Base-by-base conservation (phyloP, 1,140 invertebrate genomes). In the Gryon sp. region DNA sequence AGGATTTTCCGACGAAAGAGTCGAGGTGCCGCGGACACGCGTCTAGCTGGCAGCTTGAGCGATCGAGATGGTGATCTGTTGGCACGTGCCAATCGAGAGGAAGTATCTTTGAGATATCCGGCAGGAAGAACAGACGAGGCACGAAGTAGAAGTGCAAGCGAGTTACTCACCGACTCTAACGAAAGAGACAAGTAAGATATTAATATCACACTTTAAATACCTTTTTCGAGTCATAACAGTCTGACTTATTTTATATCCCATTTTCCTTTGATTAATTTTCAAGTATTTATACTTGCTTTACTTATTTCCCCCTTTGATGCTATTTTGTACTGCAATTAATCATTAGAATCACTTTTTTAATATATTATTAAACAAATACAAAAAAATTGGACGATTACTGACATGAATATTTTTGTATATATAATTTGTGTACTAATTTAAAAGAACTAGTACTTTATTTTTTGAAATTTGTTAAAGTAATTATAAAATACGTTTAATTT, bases 71-170 rank as follows among this genome's bases (percentile, higher is more conserved):
- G 86, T 84, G 80, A 83, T 63, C 75, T 79, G 83, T 77, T 79
- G 75, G 53, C 77, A 65, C 63, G 63, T 85, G 84, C 78, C 80
- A 89, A 80, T 70, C 70, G 84, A 24, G 84, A 88, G 70, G 87
- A 88, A 46, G 78, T 87, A 19, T 88, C 87, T 48, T 62, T 87
- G 30, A 79, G 84, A 77, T 82, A 86, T 85, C 87, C 85, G 26
- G 83, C 84, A 62, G 85, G 85, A 75, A 81, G 82, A 28, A 75
- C 72, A 12, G 91, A 90, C 57, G 90, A 91, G 72, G 89, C 88
- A 69, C 91, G 91, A 80, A 93, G 92, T 83, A 89, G 91, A 76
- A 93, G 92, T 80, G 92, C 92, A 63, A 93, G 92, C 76, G 92
- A 93, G 82, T 88, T 93, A 2, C 90, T 93, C 28, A 91, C 89